A percentile compares a stretch with the other conserved stretches of the same genome.
These are phyloP conservation scores for Aeoliscus strigatus DNA, from an alignment of 2,797 vertebrate species.

Conservation along the genomic window DNA sequence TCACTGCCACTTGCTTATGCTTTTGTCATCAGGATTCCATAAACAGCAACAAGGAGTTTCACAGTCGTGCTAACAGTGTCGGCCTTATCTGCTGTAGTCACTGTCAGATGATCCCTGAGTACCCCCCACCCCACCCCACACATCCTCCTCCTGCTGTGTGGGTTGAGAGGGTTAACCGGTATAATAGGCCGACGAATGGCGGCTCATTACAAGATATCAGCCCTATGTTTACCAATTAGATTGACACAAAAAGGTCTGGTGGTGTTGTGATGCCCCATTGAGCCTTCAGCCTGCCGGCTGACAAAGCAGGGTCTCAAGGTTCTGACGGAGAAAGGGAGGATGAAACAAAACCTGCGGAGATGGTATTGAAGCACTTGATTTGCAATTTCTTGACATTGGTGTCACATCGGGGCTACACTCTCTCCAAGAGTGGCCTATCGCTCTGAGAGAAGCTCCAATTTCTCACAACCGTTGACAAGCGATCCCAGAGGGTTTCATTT, in stretches of 20 bases:
- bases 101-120: constrained; percentile 49
- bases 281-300: constrained; percentile 40
- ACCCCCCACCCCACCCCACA: too few relatives aligned
- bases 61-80: constrained; percentile 23
- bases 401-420: constrained; percentile 52
- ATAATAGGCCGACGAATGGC: constrained; percentile 65
- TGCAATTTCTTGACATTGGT: constrained; percentile 68
- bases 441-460: constrained; percentile 66
- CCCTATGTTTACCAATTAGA: constrained; percentile 68
- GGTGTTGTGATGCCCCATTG: constrained; percentile 29
- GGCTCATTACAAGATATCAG: constrained; percentile 71
- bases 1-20: not conserved
- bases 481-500: constrained; percentile 73
- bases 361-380: constrained; percentile 75
- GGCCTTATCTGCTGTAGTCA: constrained; percentile 53
- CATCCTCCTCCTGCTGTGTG: constrained; percentile 31
- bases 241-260: constrained; percentile 54
- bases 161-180: constrained; percentile 69
- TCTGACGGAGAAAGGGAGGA: constrained; percentile 41
- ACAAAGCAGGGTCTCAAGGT: constrained; percentile 48
- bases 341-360: constrained; percentile 57
- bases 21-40: constrained; percentile 11
- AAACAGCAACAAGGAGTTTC: constrained; percentile 13
- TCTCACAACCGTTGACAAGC: constrained; percentile 63
- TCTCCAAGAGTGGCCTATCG: constrained; percentile 51